Evolutionary conservation across 2,888 invertebrate species (phyloP).

Genomic region (Strigamia maritima): DNA sequence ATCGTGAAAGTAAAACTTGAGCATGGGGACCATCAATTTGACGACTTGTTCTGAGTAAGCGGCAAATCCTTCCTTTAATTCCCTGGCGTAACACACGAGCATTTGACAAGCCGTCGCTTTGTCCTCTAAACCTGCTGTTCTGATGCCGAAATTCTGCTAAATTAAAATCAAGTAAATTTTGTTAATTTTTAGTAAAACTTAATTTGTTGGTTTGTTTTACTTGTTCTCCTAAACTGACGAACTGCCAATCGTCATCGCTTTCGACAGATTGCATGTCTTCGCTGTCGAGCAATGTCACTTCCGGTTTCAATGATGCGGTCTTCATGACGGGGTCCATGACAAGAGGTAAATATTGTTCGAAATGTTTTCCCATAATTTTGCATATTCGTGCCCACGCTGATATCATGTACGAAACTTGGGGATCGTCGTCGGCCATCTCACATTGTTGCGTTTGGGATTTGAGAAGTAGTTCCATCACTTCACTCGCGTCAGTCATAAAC

Average conservation of each 20-base stretch:
- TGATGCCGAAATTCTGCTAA: conserved; percentile 84
- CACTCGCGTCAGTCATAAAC: conserved; percentile 86
- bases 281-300: conserved; percentile 84
- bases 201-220: conserved; percentile 45
- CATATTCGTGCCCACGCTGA: conserved; percentile 99
- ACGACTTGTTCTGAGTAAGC: conserved; percentile 76
- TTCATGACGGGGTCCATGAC: conserved; percentile 94
- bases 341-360: conserved; percentile 85
- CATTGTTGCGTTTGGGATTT: conserved; percentile 83
- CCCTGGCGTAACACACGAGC: conserved; percentile 91
- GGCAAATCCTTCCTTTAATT: conserved; percentile 80
- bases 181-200: background rate
- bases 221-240: conserved; percentile 87
- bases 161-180: conserved; percentile 1
- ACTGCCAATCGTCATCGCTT: conserved; percentile 88
- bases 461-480: conserved; percentile 90
- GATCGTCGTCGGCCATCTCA: conserved; percentile 83
- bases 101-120: conserved; percentile 95
- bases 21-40: conserved; percentile 78
- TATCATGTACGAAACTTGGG: conserved; percentile 93
- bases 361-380: conserved; percentile 80
- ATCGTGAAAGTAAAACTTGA: conserved; percentile 92
- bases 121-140: conserved; percentile 89
- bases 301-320: conserved; percentile 88
- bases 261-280: conserved; percentile 69